phyloP scores from a whole-genome alignment of 2,797 vertebrate species.

The Melanotaenia trifasciata region DNA sequence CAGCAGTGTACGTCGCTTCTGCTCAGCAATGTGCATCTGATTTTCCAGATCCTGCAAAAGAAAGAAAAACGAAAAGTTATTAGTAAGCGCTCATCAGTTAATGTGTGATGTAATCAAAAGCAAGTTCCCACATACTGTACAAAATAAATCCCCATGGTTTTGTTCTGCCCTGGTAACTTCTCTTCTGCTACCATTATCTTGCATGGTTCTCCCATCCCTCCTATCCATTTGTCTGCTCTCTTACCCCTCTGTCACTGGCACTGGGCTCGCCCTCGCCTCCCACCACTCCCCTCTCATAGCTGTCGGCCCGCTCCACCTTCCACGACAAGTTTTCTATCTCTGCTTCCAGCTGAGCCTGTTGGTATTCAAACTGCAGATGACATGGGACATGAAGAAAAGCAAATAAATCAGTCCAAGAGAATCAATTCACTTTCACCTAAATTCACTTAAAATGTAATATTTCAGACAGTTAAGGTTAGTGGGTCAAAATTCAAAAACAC shows the following conservation, averaged over 20 bases:
- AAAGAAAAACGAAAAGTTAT: not conserved
- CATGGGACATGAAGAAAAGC: not conserved
- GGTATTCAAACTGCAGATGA: conserved; percentile 93
- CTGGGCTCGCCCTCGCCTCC: conserved; percentile 84
- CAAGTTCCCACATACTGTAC: not conserved
- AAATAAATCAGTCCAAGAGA: not conserved
- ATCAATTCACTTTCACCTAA: not conserved
- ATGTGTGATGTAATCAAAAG: not conserved
- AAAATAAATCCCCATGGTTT: not conserved
- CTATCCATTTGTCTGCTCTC: conserved; percentile 12
- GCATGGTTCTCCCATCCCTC: not conserved
- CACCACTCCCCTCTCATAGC: conserved; percentile 93
- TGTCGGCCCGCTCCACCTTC: conserved; percentile 98
- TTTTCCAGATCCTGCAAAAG: conserved; percentile 94
- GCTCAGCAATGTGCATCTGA: conserved; percentile 99
- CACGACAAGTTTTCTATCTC: conserved; percentile 99
- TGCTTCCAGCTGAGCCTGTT: conserved; percentile 98
- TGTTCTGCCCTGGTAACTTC: too few species aligned
- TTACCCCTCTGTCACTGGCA: conserved; percentile 86
- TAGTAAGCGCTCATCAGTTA: not conserved
- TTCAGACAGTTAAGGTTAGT: not conserved
- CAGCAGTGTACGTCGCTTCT: conserved; percentile 96
- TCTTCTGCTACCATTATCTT: not conserved
- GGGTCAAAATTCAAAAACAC: not conserved
- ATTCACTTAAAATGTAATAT: not conserved